Base-by-base conservation (phyloP, 1,140 invertebrate genomes). In the Tenebrio molitor region DNA sequence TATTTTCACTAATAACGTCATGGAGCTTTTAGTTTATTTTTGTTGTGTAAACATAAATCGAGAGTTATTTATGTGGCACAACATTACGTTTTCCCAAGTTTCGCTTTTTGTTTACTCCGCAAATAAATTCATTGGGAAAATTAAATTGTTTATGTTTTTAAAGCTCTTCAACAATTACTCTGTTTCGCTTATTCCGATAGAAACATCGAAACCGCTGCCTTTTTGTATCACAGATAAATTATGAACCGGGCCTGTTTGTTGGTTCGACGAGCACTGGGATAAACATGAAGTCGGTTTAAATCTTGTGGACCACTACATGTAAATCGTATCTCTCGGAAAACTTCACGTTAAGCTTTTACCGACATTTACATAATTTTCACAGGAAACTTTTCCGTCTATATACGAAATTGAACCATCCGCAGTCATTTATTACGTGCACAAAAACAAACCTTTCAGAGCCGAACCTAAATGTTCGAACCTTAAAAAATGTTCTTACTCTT, bases 351-450 rank as follows among this genome's bases (percentile, higher is more conserved):
- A 58, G 50, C 50, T 25, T 29, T 58, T 29, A n/a, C 23, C 50
- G 23, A 58, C 50, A 58, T 58, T 58, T 58, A 58, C 50, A 58
- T 58, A 58, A 58, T 58, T 58, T 58, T 29, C 50, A 23, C 12
- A 12, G 19, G 23, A 25, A 58, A 58, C 50, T 58, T 58, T 58
- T 15, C 50, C 50, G 50, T 12, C 23, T 12, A 39, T 39, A 12
- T 39, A 7, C 25, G 25, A 12, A 39, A 39, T 58, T 58, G 50
- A 58, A 29, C 23, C 23, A 25, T 4, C 44, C 44, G 8, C 42
- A 44, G 42, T 44, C 42, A 44, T 53, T 53, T 53, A 53, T 53
- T 23, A 21, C 50, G n/a, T 29, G 16, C 42, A 46, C 23, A 14
- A 58, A 58, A 58, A 58, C 50, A 58, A 58, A 58, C 50, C 50